Conservation (phyloP, 2,888 invertebrate genomes). For the Cataglyphis livida region DNA sequence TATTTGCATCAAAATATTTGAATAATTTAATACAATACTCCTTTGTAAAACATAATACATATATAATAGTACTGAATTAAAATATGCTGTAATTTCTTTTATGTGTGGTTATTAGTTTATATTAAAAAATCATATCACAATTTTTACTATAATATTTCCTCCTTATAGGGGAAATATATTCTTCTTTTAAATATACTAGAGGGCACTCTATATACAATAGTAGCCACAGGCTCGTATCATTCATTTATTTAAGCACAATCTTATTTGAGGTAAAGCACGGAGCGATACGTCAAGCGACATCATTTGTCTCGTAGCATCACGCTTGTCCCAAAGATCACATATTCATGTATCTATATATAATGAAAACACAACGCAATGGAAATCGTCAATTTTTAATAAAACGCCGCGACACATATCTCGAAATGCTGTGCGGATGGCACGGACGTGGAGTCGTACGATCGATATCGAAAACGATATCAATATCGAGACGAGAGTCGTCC, state of each 20-base stretch:
- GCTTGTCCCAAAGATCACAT: not conserved
- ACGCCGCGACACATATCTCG: constrained; percentile 32
- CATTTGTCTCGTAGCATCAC: not conserved
- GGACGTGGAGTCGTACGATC: constrained; percentile 34
- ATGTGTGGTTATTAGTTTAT: too few relatives aligned
- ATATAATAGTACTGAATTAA: too few relatives aligned
- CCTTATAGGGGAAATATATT: not conserved
- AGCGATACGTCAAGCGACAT: not conserved
- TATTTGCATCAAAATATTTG: too few relatives aligned
- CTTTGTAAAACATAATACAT: too few relatives aligned
- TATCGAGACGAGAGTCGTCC: constrained; percentile 44
- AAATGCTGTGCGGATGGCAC: constrained; percentile 8
- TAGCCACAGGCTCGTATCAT: not conserved
- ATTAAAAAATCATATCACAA: too few relatives aligned
- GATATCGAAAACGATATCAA: constrained; percentile 44
- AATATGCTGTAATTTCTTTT: too few relatives aligned
- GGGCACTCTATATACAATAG: not conserved
- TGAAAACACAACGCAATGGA: constrained; percentile 20
- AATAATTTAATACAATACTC: too few relatives aligned
- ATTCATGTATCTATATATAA: not conserved
- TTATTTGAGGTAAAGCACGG: not conserved
- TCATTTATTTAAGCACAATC: not conserved
- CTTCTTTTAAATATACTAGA: not conserved
- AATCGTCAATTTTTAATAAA: constrained; percentile 52
- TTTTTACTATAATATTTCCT: too few relatives aligned